Percentiles rank a stretch among this genome's conserved stretches.
Conservation (phyloP, 2,888 invertebrate genomes). For the Lasioglossum villosulum region DNA sequence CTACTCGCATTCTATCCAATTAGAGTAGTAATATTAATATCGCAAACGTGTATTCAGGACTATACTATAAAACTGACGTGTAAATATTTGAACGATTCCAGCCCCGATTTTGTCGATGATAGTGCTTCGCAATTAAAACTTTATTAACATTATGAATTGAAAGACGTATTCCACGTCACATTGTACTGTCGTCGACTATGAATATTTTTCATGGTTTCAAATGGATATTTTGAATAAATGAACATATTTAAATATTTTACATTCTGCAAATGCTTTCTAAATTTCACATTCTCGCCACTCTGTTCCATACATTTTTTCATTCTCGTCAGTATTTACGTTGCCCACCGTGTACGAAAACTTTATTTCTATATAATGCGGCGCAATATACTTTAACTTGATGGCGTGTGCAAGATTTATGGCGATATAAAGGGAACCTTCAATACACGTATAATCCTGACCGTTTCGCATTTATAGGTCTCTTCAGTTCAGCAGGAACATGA, state of each 20-base stretch:
- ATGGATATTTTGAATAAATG: neutral
- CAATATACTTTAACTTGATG: slow-evolving; percentile 3
- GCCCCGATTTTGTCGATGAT: neutral
- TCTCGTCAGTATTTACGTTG: neutral
- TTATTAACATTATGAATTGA: neutral
- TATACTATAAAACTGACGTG: neutral
- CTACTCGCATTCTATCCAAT: no score
- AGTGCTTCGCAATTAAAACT: neutral
- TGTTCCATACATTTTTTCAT: neutral
- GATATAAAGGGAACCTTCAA: slow-evolving; percentile 18
- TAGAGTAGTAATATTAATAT: no score
- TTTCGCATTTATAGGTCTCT: slow-evolving; percentile 48
- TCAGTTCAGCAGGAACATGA: slow-evolving; percentile 47
- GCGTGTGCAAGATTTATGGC: slow-evolving; percentile 1
- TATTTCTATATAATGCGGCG: neutral
- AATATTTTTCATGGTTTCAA: neutral
- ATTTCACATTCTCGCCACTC: neutral
- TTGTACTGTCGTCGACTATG: neutral
- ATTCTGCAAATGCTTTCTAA: neutral
- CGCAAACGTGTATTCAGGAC: neutral
- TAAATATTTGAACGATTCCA: neutral
- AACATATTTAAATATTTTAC: neutral
- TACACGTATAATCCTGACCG: slow-evolving; percentile 28
- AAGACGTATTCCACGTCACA: neutral
- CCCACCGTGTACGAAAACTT: neutral